phyloP scores from a whole-genome alignment of 1,140 invertebrate genomes.

The Nasonia giraulti region DNA sequence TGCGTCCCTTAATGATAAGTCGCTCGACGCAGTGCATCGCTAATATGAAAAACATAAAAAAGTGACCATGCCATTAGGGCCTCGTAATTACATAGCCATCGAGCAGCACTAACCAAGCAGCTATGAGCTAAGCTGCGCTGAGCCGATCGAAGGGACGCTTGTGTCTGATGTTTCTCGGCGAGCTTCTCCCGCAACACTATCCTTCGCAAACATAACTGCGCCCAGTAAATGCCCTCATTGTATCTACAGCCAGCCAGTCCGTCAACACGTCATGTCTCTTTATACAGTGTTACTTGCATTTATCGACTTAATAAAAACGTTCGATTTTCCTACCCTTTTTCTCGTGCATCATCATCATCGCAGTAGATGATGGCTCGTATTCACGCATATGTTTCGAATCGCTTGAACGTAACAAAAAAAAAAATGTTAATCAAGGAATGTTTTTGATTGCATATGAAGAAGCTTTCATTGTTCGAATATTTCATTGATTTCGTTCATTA shows the following conservation, averaged over 20 bases:
- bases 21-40: no score
- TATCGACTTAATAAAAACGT: background rate
- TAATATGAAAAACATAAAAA: no score
- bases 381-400: no score
- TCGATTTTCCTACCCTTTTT: no score
- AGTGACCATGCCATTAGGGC: background rate
- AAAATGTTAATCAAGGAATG: no score
- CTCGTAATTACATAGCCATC: constrained; percentile 35
- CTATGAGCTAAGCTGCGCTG: background rate
- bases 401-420: no score
- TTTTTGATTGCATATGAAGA: no score
- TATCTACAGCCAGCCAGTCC: background rate
- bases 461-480: no score
- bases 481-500: no score
- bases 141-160: background rate
- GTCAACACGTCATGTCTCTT: constrained; percentile 5
- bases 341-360: no score
- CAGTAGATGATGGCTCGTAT: no score
- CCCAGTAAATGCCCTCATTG: constrained; percentile 10
- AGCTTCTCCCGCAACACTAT: constrained; percentile 33
- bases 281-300: background rate
- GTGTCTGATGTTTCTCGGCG: constrained; percentile 24
- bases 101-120: background rate
- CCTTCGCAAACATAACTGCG: constrained; percentile 48
- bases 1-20: background rate